Base-by-base conservation (phyloP, 1,140 invertebrate species). In the Bombus vancouverensis region DNA sequence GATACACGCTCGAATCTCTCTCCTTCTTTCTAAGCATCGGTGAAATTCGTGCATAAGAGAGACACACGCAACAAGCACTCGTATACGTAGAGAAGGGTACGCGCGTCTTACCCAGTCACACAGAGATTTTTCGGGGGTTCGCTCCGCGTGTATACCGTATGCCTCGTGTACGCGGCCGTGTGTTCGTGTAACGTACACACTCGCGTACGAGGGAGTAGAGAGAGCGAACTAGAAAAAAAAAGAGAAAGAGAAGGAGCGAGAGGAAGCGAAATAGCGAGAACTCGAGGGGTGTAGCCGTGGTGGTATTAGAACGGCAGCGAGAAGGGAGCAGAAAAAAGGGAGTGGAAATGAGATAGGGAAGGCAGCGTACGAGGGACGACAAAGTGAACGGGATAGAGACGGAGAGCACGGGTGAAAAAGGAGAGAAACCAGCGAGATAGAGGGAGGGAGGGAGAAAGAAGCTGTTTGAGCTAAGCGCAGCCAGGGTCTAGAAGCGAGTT, bases 401-500 rank as follows among this genome's bases (percentile, higher is more conserved):
- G 37, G 71, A 32, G 59, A 72, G 74, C 34, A 57, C 74, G 66
- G 73, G 73, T 62, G 75, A 88, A 74, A 77, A 81, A 87, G 68
- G 65, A 75, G 6, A 88, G 80, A 66, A 47, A 87, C 57, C 62
- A 25, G 53, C 59, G 32, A 9, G 62, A 83, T 57, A 88, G 72
- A 47, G 72, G 47, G 66, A 71, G 72, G 39, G 44, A 80, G 83
- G 65, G 72, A 84, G 85, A 80, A 18, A 32, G 59, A 81, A 89
- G 86, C 76, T 82, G 79, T 81, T 86, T 57, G 66, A 86, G 84
- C 84, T 91, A 91, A 85, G 83, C 83, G 65, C 84, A 86, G 88
- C 84, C 85, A 83, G 89, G 88, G 85, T 85, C 85, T 92, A 87
- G 83, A 89, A 90, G 91, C 91, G 75, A 90, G 92, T 92, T 92